phyloP scores from a whole-genome alignment of 1,140 invertebrate species.

The Trichoplusia ni region DNA sequence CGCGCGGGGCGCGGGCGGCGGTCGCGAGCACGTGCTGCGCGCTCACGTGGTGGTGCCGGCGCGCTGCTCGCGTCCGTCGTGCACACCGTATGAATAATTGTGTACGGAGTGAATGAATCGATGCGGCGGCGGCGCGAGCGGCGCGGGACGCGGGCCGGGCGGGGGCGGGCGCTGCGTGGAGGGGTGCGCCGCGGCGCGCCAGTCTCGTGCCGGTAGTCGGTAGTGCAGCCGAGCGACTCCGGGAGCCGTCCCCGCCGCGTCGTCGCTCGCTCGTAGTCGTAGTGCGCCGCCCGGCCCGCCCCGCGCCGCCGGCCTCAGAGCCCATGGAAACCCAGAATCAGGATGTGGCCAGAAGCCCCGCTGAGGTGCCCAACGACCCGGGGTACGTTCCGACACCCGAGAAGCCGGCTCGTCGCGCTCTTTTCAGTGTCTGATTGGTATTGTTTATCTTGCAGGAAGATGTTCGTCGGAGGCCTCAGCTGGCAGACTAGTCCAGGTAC shows the following conservation, averaged over 20 bases:
- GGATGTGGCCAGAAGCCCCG: conserved; percentile 89
- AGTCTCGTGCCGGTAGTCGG: conserved; percentile 89
- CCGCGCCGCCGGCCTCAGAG: conserved; percentile 66
- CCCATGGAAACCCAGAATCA: conserved; percentile 88
- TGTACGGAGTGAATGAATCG: conserved; percentile 78
- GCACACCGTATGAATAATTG: conserved; percentile 74
- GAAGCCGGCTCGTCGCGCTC: conserved; percentile 44
- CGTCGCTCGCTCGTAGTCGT: conserved; percentile 84
- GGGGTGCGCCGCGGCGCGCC: conserved; percentile 79
- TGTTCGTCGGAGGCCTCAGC: conserved; percentile 99
- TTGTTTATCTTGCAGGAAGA: conserved; percentile 95
- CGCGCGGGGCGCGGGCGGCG: conserved; percentile 43
- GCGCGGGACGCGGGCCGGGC: conserved; percentile 50
- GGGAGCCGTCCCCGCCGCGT: conserved; percentile 85
- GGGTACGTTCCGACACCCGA: conserved; percentile 85
- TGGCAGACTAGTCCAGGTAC: conserved; percentile 99
- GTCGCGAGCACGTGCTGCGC: conserved; percentile 70
- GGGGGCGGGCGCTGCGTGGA: conserved; percentile 69
- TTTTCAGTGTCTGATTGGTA: conserved; percentile 59
- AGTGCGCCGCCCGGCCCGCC: conserved; percentile 65
- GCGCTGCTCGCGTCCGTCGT: conserved; percentile 60
- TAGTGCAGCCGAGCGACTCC: conserved; percentile 86
- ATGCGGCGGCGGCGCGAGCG: conserved; percentile 61
- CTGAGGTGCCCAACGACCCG: conserved; percentile 94
- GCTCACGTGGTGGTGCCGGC: conserved; percentile 69